Evolutionary conservation across 1,140 invertebrate species (phyloP), one percentile per base, ranked within the genome.

Genomic region (Meteorus sp.): DNA sequence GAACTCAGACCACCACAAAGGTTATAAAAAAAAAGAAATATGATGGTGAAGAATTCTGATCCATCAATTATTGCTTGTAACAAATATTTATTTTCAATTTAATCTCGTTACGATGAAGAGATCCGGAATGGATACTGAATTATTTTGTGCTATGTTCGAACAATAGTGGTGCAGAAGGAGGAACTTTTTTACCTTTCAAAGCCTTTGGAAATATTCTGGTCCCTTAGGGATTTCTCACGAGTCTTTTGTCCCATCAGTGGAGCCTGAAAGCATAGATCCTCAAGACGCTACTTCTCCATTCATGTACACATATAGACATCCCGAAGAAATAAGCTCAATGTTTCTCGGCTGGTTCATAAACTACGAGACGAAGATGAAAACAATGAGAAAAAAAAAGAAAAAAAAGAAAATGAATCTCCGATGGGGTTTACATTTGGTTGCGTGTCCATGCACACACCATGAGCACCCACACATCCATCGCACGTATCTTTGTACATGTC

Each of bases 341-440:
- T 48, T 48, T 48, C 20, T 22, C 17, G 22, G 45, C 22, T 27
- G 45, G 45, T 25, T 48, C 22, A 23, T 48, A 48, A 51, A 33
- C 29, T 51, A 19, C 13, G 17, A 8, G 50, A 22, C 15, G 31
- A 33, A n/a, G 15, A 27, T 23, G 11, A 27, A 39, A 55, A 31
- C 13, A 43, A 45, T n/a, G n/a, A n/a, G n/a, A n/a, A n/a, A n/a
- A n/a, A n/a, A n/a, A n/a, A n/a, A n/a, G n/a, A n/a, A n/a, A n/a
- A n/a, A n/a, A n/a, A n/a, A n/a, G n/a, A n/a, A n/a, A n/a, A n/a
- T n/a, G n/a, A n/a, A n/a, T n/a, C n/a, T n/a, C n/a, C n/a, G n/a
- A n/a, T n/a, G n/a, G 19, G 23, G 53, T n/a, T 22, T 25, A 7
- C 19, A 44, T 55, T 55, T 43, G 25, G 11, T 57, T 57, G 43